Evolutionary conservation across 1,140 invertebrate genomes (phyloP).

Genomic region (Bombus pyrosoma): DNA sequence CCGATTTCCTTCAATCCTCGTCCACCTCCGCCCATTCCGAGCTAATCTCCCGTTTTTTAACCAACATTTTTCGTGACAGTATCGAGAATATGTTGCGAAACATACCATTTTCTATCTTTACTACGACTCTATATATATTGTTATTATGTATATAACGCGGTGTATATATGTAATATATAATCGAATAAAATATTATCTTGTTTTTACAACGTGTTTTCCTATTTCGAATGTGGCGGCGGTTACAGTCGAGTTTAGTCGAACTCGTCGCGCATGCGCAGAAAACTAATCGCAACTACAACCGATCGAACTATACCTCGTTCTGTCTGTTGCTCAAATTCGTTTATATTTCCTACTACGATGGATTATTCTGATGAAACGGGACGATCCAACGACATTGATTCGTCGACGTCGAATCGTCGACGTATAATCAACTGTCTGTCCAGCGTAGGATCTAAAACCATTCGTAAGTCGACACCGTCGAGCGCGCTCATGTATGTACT

Average conservation of each 20-base stretch:
- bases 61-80: no score
- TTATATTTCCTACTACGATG: neutral
- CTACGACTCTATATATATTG: neutral
- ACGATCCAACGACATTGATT: no score
- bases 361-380: neutral
- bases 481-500: neutral
- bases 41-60: slow-evolving; percentile 36
- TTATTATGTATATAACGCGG: slow-evolving; percentile 45
- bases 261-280: neutral
- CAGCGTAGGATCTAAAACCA: neutral
- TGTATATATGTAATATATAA: slow-evolving; percentile 76
- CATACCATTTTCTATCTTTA: neutral
- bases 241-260: neutral
- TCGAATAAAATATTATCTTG: slow-evolving; percentile 69
- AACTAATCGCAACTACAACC: no score
- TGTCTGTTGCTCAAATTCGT: no score
- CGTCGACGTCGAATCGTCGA: neutral
- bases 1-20: slow-evolving; percentile 79
- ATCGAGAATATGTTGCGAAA: neutral
- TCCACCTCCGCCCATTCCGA: slow-evolving; percentile 70
- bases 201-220: slow-evolving; percentile 37
- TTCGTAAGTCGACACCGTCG: neutral
- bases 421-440: neutral
- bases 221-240: neutral
- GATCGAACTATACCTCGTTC: neutral